A percentile compares a stretch with the other conserved stretches of the same genome.
These are phyloP conservation scores for Esperia sulphurella DNA, from an alignment of 2,888 invertebrate species.

Conservation along the genomic window DNA sequence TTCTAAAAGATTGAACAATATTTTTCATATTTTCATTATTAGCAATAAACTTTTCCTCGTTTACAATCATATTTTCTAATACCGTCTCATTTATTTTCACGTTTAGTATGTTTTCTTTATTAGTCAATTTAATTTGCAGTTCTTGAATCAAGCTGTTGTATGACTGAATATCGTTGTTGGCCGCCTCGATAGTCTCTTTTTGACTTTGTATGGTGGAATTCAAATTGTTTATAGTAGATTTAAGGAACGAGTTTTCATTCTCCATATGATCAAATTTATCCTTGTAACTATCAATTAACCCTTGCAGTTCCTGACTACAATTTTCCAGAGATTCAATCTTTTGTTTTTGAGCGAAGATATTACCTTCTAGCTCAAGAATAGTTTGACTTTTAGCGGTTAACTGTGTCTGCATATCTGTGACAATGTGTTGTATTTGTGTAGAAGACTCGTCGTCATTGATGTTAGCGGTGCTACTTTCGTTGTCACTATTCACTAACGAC, in stretches of 20 bases:
- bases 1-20: constrained; percentile 52
- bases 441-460: constrained; percentile 25
- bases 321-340: constrained; percentile 46
- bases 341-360: constrained; percentile 39
- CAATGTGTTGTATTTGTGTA: constrained; percentile 27
- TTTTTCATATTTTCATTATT: constrained; percentile 66
- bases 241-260: constrained; percentile 46
- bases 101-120: constrained; percentile 32
- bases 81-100: constrained; percentile 34
- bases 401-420: constrained; percentile 39
- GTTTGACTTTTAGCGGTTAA: constrained; percentile 37
- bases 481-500: constrained; percentile 53
- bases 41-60: constrained; percentile 54
- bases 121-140: constrained; percentile 44
- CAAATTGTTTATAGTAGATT: constrained; percentile 46
- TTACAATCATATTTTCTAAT: constrained; percentile 49
- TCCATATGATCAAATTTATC: constrained; percentile 38
- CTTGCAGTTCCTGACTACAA: constrained; percentile 38
- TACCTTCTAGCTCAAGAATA: constrained; percentile 45
- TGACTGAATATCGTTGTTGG: constrained; percentile 47
- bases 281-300: constrained; percentile 34
- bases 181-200: constrained; percentile 37
- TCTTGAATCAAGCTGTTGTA: constrained; percentile 51
- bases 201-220: constrained; percentile 49
- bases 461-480: constrained; percentile 38